Percentiles rank a stretch among this genome's conserved stretches.
Evolutionary conservation across 2,888 invertebrate species (phyloP).

Genomic region (Papilio elwesi): DNA sequence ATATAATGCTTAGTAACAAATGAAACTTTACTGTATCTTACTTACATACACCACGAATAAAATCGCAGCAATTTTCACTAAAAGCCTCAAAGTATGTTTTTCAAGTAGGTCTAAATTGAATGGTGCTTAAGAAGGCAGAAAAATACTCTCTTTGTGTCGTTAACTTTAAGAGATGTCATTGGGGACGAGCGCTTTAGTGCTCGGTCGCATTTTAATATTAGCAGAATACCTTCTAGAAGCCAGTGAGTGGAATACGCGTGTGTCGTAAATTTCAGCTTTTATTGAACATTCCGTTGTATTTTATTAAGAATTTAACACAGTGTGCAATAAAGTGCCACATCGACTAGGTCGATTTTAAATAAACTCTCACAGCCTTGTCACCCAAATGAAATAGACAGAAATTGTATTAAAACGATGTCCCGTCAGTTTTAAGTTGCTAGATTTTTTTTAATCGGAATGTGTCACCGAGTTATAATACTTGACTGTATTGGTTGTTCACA

Average conservation of each 20-base stretch:
- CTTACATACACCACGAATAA: not conserved
- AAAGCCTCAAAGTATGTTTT: slow-evolving; percentile 31
- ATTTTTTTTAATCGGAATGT: too few species aligned
- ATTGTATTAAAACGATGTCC: not conserved
- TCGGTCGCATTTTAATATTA: slow-evolving; percentile 21
- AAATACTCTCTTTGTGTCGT: slow-evolving; percentile 33
- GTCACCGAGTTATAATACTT: too few species aligned
- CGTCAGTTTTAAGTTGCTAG: not conserved
- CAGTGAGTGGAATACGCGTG: not conserved
- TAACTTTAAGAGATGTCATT: slow-evolving; percentile 34
- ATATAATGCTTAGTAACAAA: too few species aligned
- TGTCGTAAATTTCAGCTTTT: slow-evolving; percentile 24
- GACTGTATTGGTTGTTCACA: too few species aligned
- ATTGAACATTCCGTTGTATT: slow-evolving; percentile 1
- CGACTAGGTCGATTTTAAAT: not conserved
- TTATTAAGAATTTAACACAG: not conserved
- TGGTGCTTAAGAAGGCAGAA: slow-evolving; percentile 14
- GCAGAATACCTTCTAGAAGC: slow-evolving; percentile 10
- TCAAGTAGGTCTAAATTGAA: slow-evolving; percentile 18
- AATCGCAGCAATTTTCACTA: slow-evolving; percentile 15
- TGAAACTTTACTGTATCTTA: too few species aligned
- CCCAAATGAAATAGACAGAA: not conserved
- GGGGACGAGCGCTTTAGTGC: slow-evolving; percentile 21
- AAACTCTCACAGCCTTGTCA: not conserved
- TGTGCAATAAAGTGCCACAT: not conserved